Evolutionary conservation across 2,888 invertebrate genomes (phyloP).

Genomic region (Caenorhabditis sulstoni): DNA sequence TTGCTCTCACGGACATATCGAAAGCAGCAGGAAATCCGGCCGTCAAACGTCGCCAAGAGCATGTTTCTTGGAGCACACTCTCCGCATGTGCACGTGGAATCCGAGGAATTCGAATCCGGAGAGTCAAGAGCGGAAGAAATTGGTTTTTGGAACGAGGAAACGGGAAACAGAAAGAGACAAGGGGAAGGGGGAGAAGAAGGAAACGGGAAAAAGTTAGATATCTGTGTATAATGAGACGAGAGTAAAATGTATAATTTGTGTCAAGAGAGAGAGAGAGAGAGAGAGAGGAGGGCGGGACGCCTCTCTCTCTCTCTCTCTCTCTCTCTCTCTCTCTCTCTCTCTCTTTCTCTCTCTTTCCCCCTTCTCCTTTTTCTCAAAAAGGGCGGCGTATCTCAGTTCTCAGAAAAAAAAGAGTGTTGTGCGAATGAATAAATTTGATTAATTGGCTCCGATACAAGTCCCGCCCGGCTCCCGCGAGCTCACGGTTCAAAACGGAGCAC

Average conservation of each 20-base stretch:
- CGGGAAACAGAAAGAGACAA: neutral
- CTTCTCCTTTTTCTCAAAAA: no score
- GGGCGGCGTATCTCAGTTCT: constrained; percentile 26
- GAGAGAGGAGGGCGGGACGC: no score
- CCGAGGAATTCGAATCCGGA: no score
- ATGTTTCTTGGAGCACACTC: neutral
- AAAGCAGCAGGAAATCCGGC: constrained; percentile 15
- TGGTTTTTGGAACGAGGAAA: no score
- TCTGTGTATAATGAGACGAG: constrained; percentile 27
- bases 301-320: neutral
- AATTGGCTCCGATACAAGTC: constrained; percentile 47
- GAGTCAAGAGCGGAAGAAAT: no score
- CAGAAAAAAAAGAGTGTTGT: constrained; percentile 36
- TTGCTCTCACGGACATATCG: neutral
- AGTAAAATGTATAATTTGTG: constrained; percentile 46
- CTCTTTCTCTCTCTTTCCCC: neutral
- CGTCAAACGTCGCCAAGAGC: neutral
- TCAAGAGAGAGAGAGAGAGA: no score
- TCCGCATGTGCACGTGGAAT: no score
- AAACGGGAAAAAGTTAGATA: neutral
- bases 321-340: neutral
- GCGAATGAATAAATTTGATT: constrained; percentile 59
- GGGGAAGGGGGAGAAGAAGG: neutral
- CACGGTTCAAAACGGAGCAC: constrained; percentile 37
- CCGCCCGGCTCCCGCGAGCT: constrained; percentile 21